phyloP scores from a whole-genome alignment of 2,113 vertebrate species.

The Bufo bufo region DNA sequence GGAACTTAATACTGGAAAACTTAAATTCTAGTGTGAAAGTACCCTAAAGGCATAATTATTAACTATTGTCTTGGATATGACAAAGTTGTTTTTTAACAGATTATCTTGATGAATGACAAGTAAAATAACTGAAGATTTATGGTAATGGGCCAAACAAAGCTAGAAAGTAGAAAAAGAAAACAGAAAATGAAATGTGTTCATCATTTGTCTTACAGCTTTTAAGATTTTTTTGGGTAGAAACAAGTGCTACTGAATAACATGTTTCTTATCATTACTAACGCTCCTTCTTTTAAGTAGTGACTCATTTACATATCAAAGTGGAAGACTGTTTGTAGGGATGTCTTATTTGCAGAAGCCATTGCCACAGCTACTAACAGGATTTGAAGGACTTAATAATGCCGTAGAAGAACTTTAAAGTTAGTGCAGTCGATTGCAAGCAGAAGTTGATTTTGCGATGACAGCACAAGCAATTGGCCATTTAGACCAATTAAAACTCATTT shows the following conservation, averaged over 20 bases:
- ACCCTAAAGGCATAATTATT: background rate
- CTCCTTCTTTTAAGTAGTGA: background rate
- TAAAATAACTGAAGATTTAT: background rate
- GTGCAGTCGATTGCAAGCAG: constrained; percentile 10
- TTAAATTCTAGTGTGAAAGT: too few relatives aligned
- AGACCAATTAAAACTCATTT: constrained; percentile 50
- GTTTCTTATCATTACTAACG: constrained; percentile 26
- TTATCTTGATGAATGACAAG: background rate
- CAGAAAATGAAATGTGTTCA: background rate
- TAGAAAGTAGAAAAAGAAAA: background rate
- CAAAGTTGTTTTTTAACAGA: background rate
- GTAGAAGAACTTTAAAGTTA: constrained; percentile 48
- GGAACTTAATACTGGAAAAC: too few relatives aligned
- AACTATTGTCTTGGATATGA: background rate
- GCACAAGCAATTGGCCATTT: constrained; percentile 35
- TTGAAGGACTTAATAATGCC: constrained; percentile 39
- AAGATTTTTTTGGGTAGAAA: constrained; percentile 40
- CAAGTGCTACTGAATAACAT: constrained; percentile 14
- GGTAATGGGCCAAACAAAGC: constrained; percentile 8
- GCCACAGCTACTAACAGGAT: constrained; percentile 39
- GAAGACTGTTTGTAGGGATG: constrained; percentile 44
- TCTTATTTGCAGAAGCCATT: constrained; percentile 44
- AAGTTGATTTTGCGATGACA: constrained; percentile 18
- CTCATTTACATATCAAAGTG: constrained; percentile 56
- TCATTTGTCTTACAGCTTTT: constrained; percentile 30